Evolutionary conservation across 2,113 vertebrate genomes (phyloP).

Genomic region (Pelecanus crispus): DNA sequence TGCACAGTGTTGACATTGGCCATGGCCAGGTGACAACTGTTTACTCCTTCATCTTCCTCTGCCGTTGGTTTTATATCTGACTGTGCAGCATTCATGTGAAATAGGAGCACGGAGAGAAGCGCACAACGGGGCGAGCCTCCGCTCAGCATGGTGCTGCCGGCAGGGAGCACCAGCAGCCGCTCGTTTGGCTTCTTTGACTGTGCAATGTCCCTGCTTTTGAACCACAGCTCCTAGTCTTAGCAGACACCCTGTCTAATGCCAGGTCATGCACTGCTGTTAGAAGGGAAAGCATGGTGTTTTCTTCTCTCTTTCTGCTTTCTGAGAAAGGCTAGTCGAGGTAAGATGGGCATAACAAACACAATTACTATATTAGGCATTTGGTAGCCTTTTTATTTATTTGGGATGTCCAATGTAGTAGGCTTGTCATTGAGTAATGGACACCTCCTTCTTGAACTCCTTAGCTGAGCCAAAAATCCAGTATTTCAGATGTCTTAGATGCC

Average conservation of each 20-base stretch:
- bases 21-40: neutral
- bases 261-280: neutral
- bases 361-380: neutral
- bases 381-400: neutral
- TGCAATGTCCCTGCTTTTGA: neutral
- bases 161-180: neutral
- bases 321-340: neutral
- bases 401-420: neutral
- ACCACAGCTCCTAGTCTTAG: neutral
- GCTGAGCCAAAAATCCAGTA: neutral
- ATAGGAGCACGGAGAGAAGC: neutral
- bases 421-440: neutral
- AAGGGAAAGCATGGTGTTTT: neutral
- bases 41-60: neutral
- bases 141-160: fast-evolving
- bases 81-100: fast-evolving
- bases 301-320: neutral
- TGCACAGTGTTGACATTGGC: neutral
- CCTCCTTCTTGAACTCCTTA: neutral
- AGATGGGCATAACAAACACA: fast-evolving
- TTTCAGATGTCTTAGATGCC: neutral
- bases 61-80: neutral
- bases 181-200: neutral
- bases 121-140: neutral
- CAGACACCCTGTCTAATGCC: neutral